These are phyloP conservation scores for Leucophenga maculata DNA, from an alignment of 2,888 invertebrate genomes.

Conservation along the genomic window DNA sequence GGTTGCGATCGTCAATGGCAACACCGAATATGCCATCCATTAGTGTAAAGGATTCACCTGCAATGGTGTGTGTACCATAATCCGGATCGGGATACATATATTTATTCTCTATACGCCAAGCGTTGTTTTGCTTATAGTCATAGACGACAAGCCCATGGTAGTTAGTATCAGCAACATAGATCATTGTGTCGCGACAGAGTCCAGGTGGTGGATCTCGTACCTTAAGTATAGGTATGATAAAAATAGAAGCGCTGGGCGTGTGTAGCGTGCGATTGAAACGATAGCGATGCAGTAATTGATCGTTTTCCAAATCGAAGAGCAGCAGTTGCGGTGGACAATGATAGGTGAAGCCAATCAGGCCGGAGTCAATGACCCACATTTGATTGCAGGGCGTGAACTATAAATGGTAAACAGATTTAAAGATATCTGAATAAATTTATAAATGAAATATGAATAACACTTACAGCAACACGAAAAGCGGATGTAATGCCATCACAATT, in stretches of 20 bases:
- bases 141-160: slow-evolving; percentile 76
- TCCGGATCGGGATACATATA: slow-evolving; percentile 75
- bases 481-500: slow-evolving; percentile 81
- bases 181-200: slow-evolving; percentile 74
- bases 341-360: slow-evolving; percentile 74
- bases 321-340: slow-evolving; percentile 82
- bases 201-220: slow-evolving; percentile 70
- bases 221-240: slow-evolving; percentile 72
- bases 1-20: slow-evolving; percentile 60
- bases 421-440: neutral
- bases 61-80: slow-evolving; percentile 75
- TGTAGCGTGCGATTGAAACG: slow-evolving; percentile 49
- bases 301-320: slow-evolving; percentile 78
- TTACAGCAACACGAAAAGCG: slow-evolving; percentile 82
- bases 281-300: slow-evolving; percentile 73
- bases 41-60: slow-evolving; percentile 75
- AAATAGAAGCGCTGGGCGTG: slow-evolving; percentile 49
- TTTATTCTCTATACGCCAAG: slow-evolving; percentile 77
- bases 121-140: slow-evolving; percentile 72
- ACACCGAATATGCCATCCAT: slow-evolving; percentile 80
- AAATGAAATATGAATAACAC: slow-evolving; percentile 52
- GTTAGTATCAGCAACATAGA: slow-evolving; percentile 74
- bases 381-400: slow-evolving; percentile 77
- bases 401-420: neutral
- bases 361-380: slow-evolving; percentile 78